Evolutionary conservation across 1,140 invertebrate species (phyloP).

Genomic region (Wasmannia auropunctata): DNA sequence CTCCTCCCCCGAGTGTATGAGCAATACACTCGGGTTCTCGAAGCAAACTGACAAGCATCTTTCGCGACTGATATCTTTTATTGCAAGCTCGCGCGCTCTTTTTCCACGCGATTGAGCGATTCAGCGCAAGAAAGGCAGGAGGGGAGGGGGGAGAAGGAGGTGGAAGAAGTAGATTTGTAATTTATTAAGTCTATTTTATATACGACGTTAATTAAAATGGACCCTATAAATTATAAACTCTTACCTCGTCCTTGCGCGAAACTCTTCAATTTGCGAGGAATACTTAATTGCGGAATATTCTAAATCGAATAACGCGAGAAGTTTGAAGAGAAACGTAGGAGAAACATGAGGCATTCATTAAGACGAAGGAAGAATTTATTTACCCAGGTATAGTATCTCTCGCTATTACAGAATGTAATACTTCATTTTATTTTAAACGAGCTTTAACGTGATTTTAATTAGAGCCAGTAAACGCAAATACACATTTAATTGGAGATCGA

Average conservation of each 20-base stretch:
- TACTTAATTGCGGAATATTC: slow-evolving; percentile 19
- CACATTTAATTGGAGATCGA: not conserved
- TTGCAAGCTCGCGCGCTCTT: not conserved
- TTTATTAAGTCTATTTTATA: slow-evolving; percentile 11
- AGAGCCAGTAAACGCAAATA: not conserved
- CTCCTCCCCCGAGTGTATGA: not conserved
- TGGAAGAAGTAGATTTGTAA: not conserved
- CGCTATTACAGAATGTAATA: not conserved
- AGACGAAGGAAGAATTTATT: not conserved
- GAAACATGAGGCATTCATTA: slow-evolving; percentile 17
- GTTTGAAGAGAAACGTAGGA: not conserved
- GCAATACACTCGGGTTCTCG: not conserved
- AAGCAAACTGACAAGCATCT: not conserved
- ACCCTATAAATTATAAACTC: not conserved
- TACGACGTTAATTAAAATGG: slow-evolving; percentile 16
- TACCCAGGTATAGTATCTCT: not conserved
- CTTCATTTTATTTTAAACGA: slow-evolving; percentile 5
- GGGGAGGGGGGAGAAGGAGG: not conserved
- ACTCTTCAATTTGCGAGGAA: not conserved
- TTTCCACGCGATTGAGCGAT: not conserved
- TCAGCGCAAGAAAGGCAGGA: not conserved
- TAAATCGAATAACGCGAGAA: not conserved
- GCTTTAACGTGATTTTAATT: slow-evolving; percentile 12
- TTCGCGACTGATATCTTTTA: not conserved
- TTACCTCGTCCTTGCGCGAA: not conserved